These are phyloP conservation scores for Hucho hucho DNA, from an alignment of 2,113 vertebrate species.

Conservation along the genomic window DNA sequence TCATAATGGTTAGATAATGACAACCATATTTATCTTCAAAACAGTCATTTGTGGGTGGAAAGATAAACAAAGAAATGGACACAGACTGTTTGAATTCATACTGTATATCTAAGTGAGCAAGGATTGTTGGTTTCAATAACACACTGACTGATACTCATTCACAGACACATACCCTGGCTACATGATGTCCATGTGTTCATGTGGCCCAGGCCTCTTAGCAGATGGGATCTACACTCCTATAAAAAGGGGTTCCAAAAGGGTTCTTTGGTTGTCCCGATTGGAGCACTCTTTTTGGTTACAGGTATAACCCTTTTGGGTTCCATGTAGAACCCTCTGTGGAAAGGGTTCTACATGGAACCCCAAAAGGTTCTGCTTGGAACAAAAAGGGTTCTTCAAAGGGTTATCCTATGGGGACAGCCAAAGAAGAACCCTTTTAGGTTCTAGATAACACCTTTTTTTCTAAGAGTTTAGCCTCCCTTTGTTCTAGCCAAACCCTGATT, in stretches of 20 bases:
- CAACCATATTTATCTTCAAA: slow-evolving; percentile 40
- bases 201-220: slow-evolving; percentile 23
- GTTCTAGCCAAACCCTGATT: slow-evolving; percentile 69
- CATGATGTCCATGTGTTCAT: slow-evolving; percentile 19
- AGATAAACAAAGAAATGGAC: slow-evolving; percentile 2
- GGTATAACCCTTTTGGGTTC: no score
- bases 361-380: no score
- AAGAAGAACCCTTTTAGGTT: no score
- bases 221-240: slow-evolving; percentile 37
- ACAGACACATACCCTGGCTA: slow-evolving; percentile 8
- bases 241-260: no score
- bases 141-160: slow-evolving; percentile 10
- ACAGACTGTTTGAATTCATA: slow-evolving; percentile 14
- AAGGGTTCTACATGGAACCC: no score
- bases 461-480: slow-evolving; percentile 49
- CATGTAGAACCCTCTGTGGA: no score
- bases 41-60: slow-evolving; percentile 35
- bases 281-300: no score
- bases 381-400: no score
- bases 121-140: slow-evolving; percentile 43
- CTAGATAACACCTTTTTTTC: no score
- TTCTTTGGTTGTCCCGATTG: no score
- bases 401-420: no score
- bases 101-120: slow-evolving; percentile 37
- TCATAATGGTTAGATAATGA: slow-evolving; percentile 36